Evolutionary conservation across 1,140 invertebrate genomes (phyloP).

Genomic region (Drosophila burlai): DNA sequence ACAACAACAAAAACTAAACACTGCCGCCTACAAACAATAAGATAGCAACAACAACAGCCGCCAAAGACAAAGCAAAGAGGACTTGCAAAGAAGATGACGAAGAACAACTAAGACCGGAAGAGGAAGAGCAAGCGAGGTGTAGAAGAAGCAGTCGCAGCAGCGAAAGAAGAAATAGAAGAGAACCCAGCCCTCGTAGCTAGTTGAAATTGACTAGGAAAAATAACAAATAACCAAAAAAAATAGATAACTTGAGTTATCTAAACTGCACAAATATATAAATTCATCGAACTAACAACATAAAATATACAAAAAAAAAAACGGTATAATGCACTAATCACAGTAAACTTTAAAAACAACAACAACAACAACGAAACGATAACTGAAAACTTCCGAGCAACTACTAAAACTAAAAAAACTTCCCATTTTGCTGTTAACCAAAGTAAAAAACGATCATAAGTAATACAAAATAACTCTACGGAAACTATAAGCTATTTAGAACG

Average conservation of each 20-base stretch:
- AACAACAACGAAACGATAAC: conserved; percentile 24
- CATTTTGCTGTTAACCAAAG: conserved; percentile 3
- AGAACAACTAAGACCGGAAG: conserved; percentile 18
- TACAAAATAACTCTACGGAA: not conserved
- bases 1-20: conserved; percentile 54
- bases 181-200: conserved; percentile 60
- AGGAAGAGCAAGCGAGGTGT: conserved; percentile 2
- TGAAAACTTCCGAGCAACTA: conserved; percentile 16
- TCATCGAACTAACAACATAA: conserved; percentile 7
- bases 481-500: conserved; percentile 5
- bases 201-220: conserved; percentile 51
- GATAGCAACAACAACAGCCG: conserved; percentile 35
- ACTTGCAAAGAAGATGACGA: conserved; percentile 24
- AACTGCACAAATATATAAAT: not conserved
- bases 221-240: not conserved
- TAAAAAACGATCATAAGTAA: not conserved
- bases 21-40: conserved; percentile 68
- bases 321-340: not conserved
- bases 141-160: conserved; percentile 11
- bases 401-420: conserved; percentile 3
- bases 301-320: not conserved
- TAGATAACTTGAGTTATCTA: not conserved
- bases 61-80: conserved; percentile 4
- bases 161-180: conserved; percentile 12
- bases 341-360: conserved; percentile 3